phyloP scores from a whole-genome alignment of 37 sponge, comb jelly and placozoan genomes.

The Tethya wilhelma region DNA sequence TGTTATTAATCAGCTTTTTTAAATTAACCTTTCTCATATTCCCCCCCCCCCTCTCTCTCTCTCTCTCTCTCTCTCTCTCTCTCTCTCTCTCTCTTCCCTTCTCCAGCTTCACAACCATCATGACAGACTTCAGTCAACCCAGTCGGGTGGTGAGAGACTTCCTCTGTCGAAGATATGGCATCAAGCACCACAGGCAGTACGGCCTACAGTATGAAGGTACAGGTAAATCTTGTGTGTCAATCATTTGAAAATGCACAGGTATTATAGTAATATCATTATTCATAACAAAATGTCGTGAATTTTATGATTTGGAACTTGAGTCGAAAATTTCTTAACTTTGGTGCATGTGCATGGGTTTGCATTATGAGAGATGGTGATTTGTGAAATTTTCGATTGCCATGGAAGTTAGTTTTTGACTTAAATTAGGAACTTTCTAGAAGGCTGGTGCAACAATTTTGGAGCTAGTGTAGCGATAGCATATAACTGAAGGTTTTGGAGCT shows the following conservation, averaged over 20 bases:
- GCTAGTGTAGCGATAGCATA: no score
- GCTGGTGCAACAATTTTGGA: no score
- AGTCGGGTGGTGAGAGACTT: conserved; percentile 62
- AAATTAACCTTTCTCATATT: not conserved
- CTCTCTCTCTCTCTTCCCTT: not conserved
- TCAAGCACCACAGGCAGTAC: conserved; percentile 63
- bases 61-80: not conserved
- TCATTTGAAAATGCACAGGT: not conserved
- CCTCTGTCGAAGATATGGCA: conserved; percentile 82
- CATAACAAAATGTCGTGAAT: no score
- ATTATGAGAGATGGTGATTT: no score
- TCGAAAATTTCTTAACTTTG: no score
- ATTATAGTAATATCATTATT: no score
- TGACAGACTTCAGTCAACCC: conserved; percentile 88
- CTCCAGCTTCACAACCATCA: conserved; percentile 18
- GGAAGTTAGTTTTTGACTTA: no score
- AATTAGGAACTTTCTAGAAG: no score
- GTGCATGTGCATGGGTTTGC: no score
- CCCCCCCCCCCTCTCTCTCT: not conserved
- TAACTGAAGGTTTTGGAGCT: no score
- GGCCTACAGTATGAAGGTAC: conserved; percentile 72
- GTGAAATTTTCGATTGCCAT: no score
- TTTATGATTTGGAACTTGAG: no score
- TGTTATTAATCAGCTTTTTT: not conserved
- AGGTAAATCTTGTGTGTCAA: conserved; percentile 15